Percentiles rank a stretch among this genome's conserved stretches.
Conservation (phyloP, 2,797 vertebrate species). For the Oreochromis mossambicus region DNA sequence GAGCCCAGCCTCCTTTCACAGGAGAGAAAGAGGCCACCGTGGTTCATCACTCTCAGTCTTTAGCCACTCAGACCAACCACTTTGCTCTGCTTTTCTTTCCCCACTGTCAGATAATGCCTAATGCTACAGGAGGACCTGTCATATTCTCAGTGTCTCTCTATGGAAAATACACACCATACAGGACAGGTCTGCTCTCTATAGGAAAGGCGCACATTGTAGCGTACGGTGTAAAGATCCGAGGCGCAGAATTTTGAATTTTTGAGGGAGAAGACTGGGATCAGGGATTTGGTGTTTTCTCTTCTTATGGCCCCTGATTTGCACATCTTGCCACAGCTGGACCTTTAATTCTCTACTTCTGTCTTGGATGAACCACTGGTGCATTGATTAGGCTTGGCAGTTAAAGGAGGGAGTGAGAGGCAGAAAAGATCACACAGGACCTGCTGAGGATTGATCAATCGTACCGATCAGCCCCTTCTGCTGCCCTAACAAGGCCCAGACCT, state of each 20-base stretch:
- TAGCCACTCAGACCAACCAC: slow-evolving; percentile 46
- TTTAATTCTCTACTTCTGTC: slow-evolving; percentile 27
- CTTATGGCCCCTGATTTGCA: neutral
- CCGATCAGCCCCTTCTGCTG: slow-evolving; percentile 32
- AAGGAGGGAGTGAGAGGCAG: slow-evolving; percentile 39
- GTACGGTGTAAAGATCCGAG: neutral
- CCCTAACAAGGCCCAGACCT: slow-evolving; percentile 49
- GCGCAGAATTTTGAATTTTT: neutral
- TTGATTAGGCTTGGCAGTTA: slow-evolving; percentile 38
- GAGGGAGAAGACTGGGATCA: neutral
- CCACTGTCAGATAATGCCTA: slow-evolving; percentile 30
- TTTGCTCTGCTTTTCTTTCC: slow-evolving; percentile 32
- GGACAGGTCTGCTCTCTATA: slow-evolving; percentile 4
- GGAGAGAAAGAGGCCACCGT: slow-evolving; percentile 43
- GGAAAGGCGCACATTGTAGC: neutral
- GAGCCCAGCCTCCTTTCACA: slow-evolving; percentile 27
- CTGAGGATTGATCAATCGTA: slow-evolving; percentile 48
- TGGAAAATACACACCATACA: slow-evolving; percentile 7
- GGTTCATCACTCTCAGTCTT: slow-evolving; percentile 57
- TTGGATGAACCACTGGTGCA: slow-evolving; percentile 19
- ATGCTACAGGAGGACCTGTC: slow-evolving; percentile 45
- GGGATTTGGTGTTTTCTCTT: neutral
- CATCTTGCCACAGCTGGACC: neutral
- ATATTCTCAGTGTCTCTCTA: slow-evolving; percentile 17
- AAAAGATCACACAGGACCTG: slow-evolving; percentile 56